phyloP scores from a whole-genome alignment of 1,140 invertebrate species.

The Penaeus indicus region DNA sequence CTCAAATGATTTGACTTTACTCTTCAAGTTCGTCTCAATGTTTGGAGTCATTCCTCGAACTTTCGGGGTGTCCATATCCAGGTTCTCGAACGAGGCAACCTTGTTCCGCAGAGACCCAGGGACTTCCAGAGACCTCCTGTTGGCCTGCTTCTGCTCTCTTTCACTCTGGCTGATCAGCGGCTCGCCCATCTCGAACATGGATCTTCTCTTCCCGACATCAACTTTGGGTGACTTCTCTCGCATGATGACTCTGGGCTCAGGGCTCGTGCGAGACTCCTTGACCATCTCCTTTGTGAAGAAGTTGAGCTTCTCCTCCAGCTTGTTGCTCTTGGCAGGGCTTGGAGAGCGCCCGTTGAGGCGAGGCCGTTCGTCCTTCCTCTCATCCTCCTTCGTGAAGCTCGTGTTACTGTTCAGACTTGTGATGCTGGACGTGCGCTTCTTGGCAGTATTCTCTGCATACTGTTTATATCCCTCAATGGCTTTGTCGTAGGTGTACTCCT shows the following conservation, averaged over 20 bases:
- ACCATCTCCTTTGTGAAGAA: conserved; percentile 65
- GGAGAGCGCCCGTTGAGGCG: conserved; percentile 65
- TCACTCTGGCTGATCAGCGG: conserved; percentile 29
- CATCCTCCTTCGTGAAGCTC: conserved; percentile 67
- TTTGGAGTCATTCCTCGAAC: conserved; percentile 36
- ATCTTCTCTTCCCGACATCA: conserved; percentile 83
- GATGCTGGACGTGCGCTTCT: conserved; percentile 65
- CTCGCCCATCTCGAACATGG: conserved; percentile 80
- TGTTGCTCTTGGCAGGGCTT: conserved; percentile 58
- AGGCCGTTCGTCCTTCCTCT: conserved; percentile 67
- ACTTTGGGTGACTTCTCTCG: conserved; percentile 75
- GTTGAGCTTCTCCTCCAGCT: conserved; percentile 60
- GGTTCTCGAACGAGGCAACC: conserved; percentile 67
- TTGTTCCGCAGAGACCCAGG: conserved; percentile 64
- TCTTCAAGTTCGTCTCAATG: conserved; percentile 54
- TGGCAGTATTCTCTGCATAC: conserved; percentile 74
- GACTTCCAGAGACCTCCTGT: conserved; percentile 70
- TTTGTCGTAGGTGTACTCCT: conserved; percentile 87
- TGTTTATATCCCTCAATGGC: conserved; percentile 87
- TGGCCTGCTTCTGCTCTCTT: conserved; percentile 50
- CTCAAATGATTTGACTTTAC: conserved; percentile 66
- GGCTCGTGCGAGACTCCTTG: conserved; percentile 55
- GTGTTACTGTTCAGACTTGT: conserved; percentile 68
- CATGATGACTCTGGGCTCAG: conserved; percentile 61
- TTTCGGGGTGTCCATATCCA: conserved; percentile 66